Evolutionary conservation across 2,888 invertebrate species (phyloP), one percentile per base, ranked within the genome.

Genomic region (Synanthedon formicaeformis): DNA sequence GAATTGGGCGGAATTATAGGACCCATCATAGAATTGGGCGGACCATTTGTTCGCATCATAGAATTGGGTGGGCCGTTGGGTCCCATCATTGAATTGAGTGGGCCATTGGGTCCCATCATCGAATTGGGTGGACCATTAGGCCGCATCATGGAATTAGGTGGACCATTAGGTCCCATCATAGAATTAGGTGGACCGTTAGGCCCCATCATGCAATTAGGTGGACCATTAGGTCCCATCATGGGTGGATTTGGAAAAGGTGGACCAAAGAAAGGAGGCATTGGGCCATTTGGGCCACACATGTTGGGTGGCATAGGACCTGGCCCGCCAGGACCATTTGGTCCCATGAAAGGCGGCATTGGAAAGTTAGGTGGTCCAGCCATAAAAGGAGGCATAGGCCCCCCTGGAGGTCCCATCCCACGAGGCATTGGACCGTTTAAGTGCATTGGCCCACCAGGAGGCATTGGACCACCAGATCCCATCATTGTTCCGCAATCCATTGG

Each of bases 301-400:
- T 73, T 73, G 2, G 77, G 71, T 18, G 72, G 81, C 0, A 72
- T 67, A 5, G 67, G 64, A 50, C 65, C 49, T 18, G 49, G 49
- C 14, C 73, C 73, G 53, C 69, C 63, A 2, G 56, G 56, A 16
- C 82, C 79, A 59, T 78, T 80, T 2, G 84, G 83, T 2, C 84
- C 81, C 76, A 81, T 76, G 50, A 79, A 81, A 1, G 83, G 81
- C 2, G 83, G 83, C 80, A 82, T 81, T 3, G 71, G 70, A 50
- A 73, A 81, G 58, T 82, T 81, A 3, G 80, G 81, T 1, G 82
- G 81, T 1, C 80, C 79, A 49, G 78, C 76, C 73, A 82, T 77
- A 56, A 67, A 69, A 1, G 72, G 69, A 0, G 75, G 73, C 65
- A 75, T 71, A 6, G 62, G 63, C 2, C 63, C 63, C 2, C 51